Conservation (phyloP, 2,797 vertebrate species). For the Argya squamiceps region DNA sequence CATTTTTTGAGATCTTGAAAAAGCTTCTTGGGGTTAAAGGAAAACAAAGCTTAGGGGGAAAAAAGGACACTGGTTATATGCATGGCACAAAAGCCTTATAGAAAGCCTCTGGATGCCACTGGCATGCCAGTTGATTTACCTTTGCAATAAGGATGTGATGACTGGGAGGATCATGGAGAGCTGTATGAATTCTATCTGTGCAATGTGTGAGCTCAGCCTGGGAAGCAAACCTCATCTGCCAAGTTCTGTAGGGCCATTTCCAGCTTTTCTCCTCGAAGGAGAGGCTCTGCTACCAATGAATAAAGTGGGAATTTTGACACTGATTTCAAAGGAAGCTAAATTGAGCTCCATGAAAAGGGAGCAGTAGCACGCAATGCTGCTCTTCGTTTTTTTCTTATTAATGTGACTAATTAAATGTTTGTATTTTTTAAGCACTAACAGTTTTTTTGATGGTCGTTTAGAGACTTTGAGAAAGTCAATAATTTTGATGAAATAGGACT, state of each 20-base stretch:
- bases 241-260: background rate
- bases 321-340: constrained; percentile 28
- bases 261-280: background rate
- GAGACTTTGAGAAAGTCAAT: constrained; percentile 68
- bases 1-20: background rate
- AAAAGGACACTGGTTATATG: background rate
- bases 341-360: background rate
- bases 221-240: background rate
- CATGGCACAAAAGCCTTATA: background rate
- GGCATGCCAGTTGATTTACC: background rate
- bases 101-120: background rate
- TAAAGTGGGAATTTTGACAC: constrained; percentile 5
- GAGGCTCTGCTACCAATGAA: background rate
- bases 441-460: constrained; percentile 54
- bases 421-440: constrained; percentile 61
- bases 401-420: constrained; percentile 70
- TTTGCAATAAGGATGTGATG: background rate
- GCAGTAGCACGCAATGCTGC: background rate
- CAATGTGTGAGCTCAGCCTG: background rate
- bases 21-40: background rate
- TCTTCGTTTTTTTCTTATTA: constrained; percentile 42
- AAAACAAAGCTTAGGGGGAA: background rate
- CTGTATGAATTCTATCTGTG: background rate
- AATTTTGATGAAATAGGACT: constrained; percentile 62
- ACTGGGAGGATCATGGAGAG: background rate